Percentiles rank a stretch among this genome's conserved stretches.
Evolutionary conservation across 2,888 invertebrate species (phyloP).

Genomic region (Oscheius onirici): DNA sequence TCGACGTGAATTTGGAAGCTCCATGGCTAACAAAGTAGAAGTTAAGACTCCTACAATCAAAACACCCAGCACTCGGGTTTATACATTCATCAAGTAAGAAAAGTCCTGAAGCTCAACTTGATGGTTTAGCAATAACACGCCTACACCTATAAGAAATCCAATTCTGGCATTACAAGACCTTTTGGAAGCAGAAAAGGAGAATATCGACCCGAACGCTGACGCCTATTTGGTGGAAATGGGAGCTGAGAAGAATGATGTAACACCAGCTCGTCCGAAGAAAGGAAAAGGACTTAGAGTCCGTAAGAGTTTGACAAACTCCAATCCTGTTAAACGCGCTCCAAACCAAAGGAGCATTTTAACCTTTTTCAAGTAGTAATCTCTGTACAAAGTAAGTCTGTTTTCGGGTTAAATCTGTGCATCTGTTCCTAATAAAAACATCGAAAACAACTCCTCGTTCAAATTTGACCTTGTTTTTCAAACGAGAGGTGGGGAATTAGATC

Average conservation of each 20-base stretch:
- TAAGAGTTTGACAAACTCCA: not conserved
- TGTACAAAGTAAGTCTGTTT: not conserved
- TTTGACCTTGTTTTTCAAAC: constrained; percentile 10
- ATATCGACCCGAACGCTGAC: constrained; percentile 10
- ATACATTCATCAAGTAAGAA: constrained; percentile 16
- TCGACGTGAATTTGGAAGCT: not conserved
- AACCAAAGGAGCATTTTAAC: constrained; percentile 6
- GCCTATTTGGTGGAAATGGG: not conserved
- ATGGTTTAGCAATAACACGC: constrained; percentile 12
- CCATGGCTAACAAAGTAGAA: not conserved
- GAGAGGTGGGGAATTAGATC: not conserved
- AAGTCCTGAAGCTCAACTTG: too few relatives aligned
- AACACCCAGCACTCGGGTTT: not conserved
- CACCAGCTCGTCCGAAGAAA: not conserved
- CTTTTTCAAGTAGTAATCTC: constrained; percentile 6
- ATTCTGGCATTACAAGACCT: not conserved
- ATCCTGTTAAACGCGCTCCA: constrained; percentile 2
- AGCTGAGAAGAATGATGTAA: not conserved
- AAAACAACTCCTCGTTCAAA: not conserved
- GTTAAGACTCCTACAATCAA: not conserved
- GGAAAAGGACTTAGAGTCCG: constrained; percentile 21
- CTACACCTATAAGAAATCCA: constrained; percentile 13
- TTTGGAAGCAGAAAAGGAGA: constrained; percentile 19
- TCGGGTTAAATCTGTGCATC: not conserved
- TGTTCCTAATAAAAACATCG: not conserved